Evolutionary conservation across 2,797 vertebrate species (phyloP).

Genomic region (Pseudochaenichthys georgianus): DNA sequence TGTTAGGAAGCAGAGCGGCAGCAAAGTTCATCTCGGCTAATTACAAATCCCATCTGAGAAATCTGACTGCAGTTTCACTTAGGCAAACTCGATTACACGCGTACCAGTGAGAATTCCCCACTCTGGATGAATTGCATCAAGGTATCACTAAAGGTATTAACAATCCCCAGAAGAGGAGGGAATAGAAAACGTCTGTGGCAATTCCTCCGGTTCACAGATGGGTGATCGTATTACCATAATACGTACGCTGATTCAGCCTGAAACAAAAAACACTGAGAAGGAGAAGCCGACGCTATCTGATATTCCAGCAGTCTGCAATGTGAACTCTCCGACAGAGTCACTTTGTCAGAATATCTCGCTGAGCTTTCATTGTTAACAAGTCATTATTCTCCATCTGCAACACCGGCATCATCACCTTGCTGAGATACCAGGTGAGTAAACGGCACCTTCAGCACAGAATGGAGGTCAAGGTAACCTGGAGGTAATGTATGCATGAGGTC

Average conservation of each 20-base stretch:
- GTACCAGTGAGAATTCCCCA: conserved; percentile 34
- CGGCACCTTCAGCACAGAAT: neutral
- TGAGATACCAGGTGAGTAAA: conserved; percentile 5
- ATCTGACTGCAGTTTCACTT: conserved; percentile 57
- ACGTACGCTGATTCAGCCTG: conserved; percentile 52
- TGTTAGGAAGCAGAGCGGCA: conserved; percentile 38
- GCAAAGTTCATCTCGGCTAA: conserved; percentile 62
- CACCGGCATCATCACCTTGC: conserved; percentile 28
- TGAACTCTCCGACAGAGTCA: conserved; percentile 46
- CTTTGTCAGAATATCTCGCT: conserved; percentile 28
- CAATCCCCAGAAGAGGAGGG: conserved; percentile 22
- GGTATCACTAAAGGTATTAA: conserved; percentile 49
- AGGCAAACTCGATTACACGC: conserved; percentile 34
- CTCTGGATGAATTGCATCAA: conserved; percentile 31
- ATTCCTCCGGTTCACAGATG: conserved; percentile 62
- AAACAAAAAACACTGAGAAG: conserved; percentile 39
- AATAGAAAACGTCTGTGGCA: conserved; percentile 41
- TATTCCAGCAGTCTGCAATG: conserved; percentile 31
- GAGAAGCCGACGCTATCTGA: conserved; percentile 43
- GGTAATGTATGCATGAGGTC: conserved; percentile 33
- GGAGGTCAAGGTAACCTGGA: conserved; percentile 35
- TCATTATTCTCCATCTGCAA: conserved; percentile 76
- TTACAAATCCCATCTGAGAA: conserved; percentile 60
- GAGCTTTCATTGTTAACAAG: conserved; percentile 73
- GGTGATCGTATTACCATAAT: conserved; percentile 61